Conservation (phyloP, 2,797 vertebrate genomes). For the Chelonia mydas region DNA sequence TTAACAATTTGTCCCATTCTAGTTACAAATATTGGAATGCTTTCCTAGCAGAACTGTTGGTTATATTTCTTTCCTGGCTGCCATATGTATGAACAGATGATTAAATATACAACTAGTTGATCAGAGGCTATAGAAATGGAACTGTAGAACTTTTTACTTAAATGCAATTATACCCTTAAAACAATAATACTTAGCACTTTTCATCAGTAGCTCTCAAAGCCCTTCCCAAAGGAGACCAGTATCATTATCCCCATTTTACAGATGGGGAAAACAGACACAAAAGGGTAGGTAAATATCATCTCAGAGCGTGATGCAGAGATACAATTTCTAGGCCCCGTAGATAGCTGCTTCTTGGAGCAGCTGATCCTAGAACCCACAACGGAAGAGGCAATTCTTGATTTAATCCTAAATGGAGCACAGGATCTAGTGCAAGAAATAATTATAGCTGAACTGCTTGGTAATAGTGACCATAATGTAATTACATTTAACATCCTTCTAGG, state of each 20-base stretch:
- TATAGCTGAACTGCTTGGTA: not conserved
- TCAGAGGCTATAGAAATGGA: not conserved
- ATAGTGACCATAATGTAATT: not conserved
- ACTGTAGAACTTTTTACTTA: conserved; percentile 24
- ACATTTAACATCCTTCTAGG: not conserved
- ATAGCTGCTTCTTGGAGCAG: not conserved
- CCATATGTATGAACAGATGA: conserved; percentile 56
- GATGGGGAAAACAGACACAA: conserved; percentile 22
- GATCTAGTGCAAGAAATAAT: not conserved
- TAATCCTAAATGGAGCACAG: not conserved
- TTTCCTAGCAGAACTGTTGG: conserved; percentile 61
- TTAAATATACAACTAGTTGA: conserved; percentile 66
- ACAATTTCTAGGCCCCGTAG: too few relatives aligned
- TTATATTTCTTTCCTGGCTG: conserved; percentile 47
- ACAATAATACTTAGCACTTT: conserved; percentile 5
- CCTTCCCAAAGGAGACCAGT: conserved; percentile 16
- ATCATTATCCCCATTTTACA: conserved; percentile 18
- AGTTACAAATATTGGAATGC: conserved; percentile 49
- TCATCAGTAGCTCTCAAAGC: not conserved
- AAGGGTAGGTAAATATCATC: not conserved
- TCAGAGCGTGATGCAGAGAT: not conserved
- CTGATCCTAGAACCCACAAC: not conserved
- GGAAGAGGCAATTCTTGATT: not conserved
- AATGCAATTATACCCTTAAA: conserved; percentile 42
- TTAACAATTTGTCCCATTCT: conserved; percentile 54